Conservation (phyloP, 2,113 vertebrate genomes). For the Salminus brasiliensis region DNA sequence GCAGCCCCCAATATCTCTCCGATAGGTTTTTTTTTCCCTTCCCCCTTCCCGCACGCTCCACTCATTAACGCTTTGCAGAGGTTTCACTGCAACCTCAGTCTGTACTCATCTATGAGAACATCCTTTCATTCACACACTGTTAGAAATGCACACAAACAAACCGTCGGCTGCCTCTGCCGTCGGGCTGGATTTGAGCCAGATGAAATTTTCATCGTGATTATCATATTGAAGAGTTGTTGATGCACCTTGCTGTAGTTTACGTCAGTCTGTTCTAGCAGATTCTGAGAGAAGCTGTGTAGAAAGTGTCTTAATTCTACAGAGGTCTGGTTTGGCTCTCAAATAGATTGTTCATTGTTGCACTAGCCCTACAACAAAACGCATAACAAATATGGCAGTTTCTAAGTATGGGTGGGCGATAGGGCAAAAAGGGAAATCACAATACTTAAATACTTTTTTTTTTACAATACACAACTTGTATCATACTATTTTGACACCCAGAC, state of each 20-base stretch:
- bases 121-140: not conserved
- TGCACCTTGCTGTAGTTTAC: not conserved
- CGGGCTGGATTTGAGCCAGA: conserved; percentile 12
- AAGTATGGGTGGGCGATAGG: too few relatives aligned
- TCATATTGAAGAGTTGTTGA: not conserved
- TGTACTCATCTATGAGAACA: conserved; percentile 42
- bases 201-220: not conserved
- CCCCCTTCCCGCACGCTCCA: conserved; percentile 58
- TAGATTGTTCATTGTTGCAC: too few relatives aligned
- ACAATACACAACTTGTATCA: too few relatives aligned
- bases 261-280: not conserved
- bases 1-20: conserved; percentile 72
- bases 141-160: conserved; percentile 25
- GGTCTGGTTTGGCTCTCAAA: too few relatives aligned
- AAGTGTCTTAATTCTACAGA: too few relatives aligned
- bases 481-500: too few relatives aligned
- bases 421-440: too few relatives aligned
- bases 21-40: conserved; percentile 40
- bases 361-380: too few relatives aligned
- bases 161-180: not conserved
- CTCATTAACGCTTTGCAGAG: conserved; percentile 63
- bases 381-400: too few relatives aligned
- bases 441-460: too few relatives aligned
- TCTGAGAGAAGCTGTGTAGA: too few relatives aligned
- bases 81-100: not conserved